A percentile compares a stretch with the other conserved stretches of the same genome.
These are phyloP conservation scores for Acrocyrtus sp. DNA, from an alignment of 2,888 invertebrate genomes.

Conservation along the genomic window DNA sequence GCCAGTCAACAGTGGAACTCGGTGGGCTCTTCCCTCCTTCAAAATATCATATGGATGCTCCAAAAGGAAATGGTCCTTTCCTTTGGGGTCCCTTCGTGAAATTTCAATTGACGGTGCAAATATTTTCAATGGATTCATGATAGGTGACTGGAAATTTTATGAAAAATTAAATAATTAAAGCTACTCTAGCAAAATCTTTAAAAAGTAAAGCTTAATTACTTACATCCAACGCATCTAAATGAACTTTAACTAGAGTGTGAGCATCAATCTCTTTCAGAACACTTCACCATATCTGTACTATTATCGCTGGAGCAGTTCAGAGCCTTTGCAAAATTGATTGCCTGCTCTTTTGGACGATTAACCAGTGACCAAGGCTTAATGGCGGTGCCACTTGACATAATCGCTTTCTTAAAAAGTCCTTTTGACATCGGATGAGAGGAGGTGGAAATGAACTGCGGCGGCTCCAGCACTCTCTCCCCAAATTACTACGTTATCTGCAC, in stretches of 20 bases:
- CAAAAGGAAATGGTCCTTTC: conserved; percentile 48
- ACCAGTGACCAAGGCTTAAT: conserved; percentile 58
- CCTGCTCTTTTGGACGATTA: conserved; percentile 43
- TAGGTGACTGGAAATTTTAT: conserved; percentile 42
- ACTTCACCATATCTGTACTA: conserved; percentile 35
- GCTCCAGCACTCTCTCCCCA: conserved; percentile 52
- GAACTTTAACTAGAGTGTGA: conserved; percentile 27
- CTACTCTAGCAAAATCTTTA: background rate
- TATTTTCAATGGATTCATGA: conserved; percentile 56
- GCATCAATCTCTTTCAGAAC: conserved; percentile 44
- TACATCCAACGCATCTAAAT: conserved; percentile 49
- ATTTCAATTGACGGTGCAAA: conserved; percentile 53
- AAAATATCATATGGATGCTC: conserved; percentile 60
- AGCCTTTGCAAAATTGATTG: conserved; percentile 32
- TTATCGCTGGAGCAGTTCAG: conserved; percentile 44
- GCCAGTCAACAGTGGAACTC: conserved; percentile 54
- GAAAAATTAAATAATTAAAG: too few species aligned
- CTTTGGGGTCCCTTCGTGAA: background rate
- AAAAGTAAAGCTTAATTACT: background rate
- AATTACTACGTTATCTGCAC: conserved; percentile 22
- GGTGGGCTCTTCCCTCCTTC: conserved; percentile 41
- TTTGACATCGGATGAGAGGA: conserved; percentile 48
- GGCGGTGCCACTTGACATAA: conserved; percentile 56
- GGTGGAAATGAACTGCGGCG: conserved; percentile 49
- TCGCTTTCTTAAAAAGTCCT: conserved; percentile 52